These are phyloP conservation scores for Neodiprion pinetum DNA, from an alignment of 1,140 invertebrate genomes.

Conservation along the genomic window DNA sequence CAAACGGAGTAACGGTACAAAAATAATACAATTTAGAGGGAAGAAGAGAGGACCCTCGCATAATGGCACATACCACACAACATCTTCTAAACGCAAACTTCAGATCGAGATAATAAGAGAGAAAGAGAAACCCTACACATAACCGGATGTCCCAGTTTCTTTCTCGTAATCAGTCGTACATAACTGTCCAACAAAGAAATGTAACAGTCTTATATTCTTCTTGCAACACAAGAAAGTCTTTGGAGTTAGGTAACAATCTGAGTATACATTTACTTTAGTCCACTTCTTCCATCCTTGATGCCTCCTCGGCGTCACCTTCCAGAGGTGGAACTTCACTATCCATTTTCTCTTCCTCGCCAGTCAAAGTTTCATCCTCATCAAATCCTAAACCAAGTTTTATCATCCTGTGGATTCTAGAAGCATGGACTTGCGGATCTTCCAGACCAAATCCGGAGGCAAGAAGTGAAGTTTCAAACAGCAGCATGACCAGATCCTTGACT, in stretches of 20 bases:
- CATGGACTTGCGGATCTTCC: conserved; percentile 88
- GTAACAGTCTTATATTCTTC: not conserved
- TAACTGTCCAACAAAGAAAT: not conserved
- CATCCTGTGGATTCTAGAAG: conserved; percentile 88
- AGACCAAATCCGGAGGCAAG: conserved; percentile 91
- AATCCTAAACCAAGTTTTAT: conserved; percentile 96
- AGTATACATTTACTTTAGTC: conserved; percentile 73
- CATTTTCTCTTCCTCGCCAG: conserved; percentile 70
- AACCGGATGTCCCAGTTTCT: not conserved
- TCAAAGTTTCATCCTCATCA: conserved; percentile 87
- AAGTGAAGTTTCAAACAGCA: conserved; percentile 90
- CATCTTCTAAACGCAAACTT: too few species aligned
- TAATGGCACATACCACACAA: too few species aligned
- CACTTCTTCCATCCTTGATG: conserved; percentile 98
- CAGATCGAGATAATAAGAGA: too few species aligned
- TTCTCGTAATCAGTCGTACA: not conserved
- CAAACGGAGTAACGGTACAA: not conserved
- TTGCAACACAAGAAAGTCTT: conserved; percentile 6
- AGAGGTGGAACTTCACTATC: conserved; percentile 74
- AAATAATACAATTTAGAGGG: not conserved
- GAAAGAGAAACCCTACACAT: too few species aligned
- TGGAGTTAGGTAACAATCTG: conserved; percentile 10
- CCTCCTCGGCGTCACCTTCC: conserved; percentile 89
- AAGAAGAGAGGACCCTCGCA: too few species aligned
- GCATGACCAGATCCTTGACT: conserved; percentile 93